These are phyloP conservation scores for Dynastes hyllus DNA, from an alignment of 2,888 invertebrate genomes.

Conservation along the genomic window DNA sequence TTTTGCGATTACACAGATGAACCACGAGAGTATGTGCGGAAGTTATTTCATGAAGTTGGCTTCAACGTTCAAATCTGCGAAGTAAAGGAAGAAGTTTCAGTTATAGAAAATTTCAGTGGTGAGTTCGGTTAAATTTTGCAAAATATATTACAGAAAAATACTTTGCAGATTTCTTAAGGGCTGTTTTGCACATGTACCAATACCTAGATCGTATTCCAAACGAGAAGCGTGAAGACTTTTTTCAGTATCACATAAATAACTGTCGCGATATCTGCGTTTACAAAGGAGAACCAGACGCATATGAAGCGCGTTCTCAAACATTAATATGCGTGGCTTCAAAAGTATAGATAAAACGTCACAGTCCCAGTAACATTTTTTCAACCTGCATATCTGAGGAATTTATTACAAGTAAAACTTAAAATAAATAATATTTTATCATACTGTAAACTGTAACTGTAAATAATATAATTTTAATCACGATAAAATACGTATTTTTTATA, in stretches of 20 bases:
- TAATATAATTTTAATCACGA: no score
- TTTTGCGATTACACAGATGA: slow-evolving; percentile 19
- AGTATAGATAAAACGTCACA: background rate
- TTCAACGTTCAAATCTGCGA: background rate
- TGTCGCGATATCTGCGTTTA: background rate
- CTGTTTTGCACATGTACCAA: background rate
- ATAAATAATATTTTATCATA: no score
- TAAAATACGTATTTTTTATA: no score
- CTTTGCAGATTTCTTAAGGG: background rate
- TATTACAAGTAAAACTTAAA: no score
- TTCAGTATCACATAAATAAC: slow-evolving; percentile 8
- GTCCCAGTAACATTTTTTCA: no score
- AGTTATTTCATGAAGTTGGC: background rate
- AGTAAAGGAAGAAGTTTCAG: no score
- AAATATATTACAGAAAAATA: no score
- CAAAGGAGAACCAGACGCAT: background rate
- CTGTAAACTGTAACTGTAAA: no score
- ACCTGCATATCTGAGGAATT: no score
- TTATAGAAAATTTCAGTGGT: no score
- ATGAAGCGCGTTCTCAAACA: background rate
- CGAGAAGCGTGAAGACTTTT: slow-evolving; percentile 14
- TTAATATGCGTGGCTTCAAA: slow-evolving; percentile 18
- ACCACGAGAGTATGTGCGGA: background rate
- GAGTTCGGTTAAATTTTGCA: no score
- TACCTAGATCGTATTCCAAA: slow-evolving; percentile 2